phyloP scores from a whole-genome alignment of 2,888 invertebrate genomes.

The Caenorhabditis auriculariae region DNA sequence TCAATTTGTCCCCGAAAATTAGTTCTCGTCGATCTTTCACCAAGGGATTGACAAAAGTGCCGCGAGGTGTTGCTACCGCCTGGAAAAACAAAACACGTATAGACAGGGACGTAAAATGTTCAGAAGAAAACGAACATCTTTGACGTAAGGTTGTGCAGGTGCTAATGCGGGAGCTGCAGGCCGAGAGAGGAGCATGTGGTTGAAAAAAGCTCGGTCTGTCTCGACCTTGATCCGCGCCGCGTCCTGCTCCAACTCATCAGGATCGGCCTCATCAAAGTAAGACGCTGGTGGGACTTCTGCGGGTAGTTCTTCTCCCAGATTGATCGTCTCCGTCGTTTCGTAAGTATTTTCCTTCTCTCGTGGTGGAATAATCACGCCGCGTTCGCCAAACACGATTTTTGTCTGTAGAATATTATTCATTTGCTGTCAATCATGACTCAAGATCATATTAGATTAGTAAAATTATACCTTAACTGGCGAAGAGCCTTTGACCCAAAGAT shows the following conservation, averaged over 20 bases:
- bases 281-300: background rate
- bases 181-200: constrained; percentile 49
- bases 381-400: constrained; percentile 15
- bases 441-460: too few species aligned
- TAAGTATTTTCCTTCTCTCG: background rate
- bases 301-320: too few species aligned
- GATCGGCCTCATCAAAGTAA: constrained; percentile 19
- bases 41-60: constrained; percentile 21
- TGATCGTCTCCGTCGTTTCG: too few species aligned
- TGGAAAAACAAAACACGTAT: too few species aligned
- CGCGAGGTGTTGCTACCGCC: too few species aligned
- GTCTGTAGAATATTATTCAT: constrained; percentile 7
- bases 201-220: constrained; percentile 58
- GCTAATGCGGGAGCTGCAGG: constrained; percentile 32
- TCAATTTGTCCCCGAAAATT: constrained; percentile 40
- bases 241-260: constrained; percentile 24
- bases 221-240: constrained; percentile 46
- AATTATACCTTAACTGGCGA: too few species aligned
- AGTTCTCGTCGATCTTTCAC: constrained; percentile 30
- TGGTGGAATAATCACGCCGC: constrained; percentile 15
- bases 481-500: constrained; percentile 6
- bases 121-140: too few species aligned
- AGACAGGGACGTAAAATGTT: too few species aligned
- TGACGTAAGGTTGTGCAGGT: constrained; percentile 16
- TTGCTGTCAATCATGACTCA: too few species aligned